Conservation (phyloP, 2,797 vertebrate genomes). For the Masticophis lateralis region DNA sequence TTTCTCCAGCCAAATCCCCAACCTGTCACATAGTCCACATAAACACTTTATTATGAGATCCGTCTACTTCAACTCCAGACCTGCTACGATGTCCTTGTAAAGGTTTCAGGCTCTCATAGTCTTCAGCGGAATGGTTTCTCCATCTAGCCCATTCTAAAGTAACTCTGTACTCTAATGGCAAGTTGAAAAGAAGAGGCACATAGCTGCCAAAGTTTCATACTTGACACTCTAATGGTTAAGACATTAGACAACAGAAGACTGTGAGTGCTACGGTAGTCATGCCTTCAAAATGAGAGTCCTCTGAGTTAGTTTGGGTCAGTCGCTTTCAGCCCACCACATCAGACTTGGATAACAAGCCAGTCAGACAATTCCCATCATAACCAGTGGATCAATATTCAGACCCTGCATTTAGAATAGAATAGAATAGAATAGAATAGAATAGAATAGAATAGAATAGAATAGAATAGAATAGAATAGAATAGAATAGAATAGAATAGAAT, state of each 20-base stretch:
- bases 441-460: no score
- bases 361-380: neutral
- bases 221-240: neutral
- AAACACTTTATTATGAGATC: neutral
- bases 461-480: no score
- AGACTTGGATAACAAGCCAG: neutral
- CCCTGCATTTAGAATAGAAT: neutral
- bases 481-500: no score
- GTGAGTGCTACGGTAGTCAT: neutral
- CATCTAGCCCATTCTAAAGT: neutral
- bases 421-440: no score
- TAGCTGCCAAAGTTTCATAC: neutral
- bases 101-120: neutral
- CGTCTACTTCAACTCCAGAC: neutral
- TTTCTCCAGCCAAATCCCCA: neutral
- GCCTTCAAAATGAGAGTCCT: neutral
- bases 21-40: neutral
- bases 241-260: neutral
- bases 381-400: neutral
- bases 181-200: neutral
- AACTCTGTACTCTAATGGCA: neutral
- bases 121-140: neutral
- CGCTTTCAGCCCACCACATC: neutral
- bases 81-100: neutral
- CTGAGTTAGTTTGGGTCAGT: neutral